Evolutionary conservation across 2,797 vertebrate genomes (phyloP), one percentile per base, ranked within the genome.

Genomic region (Amblyraja radiata): DNA sequence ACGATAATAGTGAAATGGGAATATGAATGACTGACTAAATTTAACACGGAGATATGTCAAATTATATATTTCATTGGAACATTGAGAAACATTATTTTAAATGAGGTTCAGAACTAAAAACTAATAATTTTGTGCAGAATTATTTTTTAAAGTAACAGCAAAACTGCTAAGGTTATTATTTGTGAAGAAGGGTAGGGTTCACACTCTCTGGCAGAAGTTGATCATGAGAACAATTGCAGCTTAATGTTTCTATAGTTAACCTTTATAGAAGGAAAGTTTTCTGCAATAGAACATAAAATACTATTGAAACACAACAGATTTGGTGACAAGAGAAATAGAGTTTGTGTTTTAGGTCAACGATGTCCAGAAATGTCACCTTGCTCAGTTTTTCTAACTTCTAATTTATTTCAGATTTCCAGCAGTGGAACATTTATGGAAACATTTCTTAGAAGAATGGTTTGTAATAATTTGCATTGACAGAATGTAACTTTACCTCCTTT

Each of bases 401-500:
- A 6, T 74, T 74, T 74, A 25, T 21, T 21, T 74, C 71, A 5
- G 71, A 74, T 74, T 74, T 74, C 71, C 71, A 74, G 6, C 71
- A 74, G 21, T 74, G 71, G 71, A 21, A 25, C 5, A 74, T 21
- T 74, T 74, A 74, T 74, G 71, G 71, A 74, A 74, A 74, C 2
- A 58, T 9, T 58, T 88, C n/a, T 36, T 68, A 65, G n/a, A 36
- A 36, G 63, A 63, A 63, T 32, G 28, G n/a, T 86, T 58, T 16
- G 28, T n/a, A 88, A 88, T 68, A 32, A 36, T 86, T 88, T 36
- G n/a, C 63, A 68, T 25, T 10, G 2, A 68, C n/a, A 36, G n/a
- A 63, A 88, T 68, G 14, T 88, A 88, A 63, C 61, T 65, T 88
- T 88, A 88, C 63, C 84, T 88, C 61, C 5, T 88, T 88, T 68